Percentiles rank a stretch among this genome's conserved stretches.
Evolutionary conservation across 2,888 invertebrate genomes (phyloP).

Genomic region (Tipula unca): DNA sequence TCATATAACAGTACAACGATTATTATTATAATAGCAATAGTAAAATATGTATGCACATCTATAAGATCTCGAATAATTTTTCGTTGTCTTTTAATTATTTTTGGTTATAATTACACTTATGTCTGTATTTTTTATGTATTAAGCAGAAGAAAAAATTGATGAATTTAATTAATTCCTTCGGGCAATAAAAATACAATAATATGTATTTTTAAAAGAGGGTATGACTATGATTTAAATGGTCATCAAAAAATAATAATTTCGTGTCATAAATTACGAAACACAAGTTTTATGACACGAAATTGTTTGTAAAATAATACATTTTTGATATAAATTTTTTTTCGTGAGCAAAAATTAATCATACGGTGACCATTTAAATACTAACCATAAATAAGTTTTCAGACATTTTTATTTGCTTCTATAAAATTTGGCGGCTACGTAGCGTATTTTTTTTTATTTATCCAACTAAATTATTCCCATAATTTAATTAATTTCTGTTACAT

Average conservation of each 20-base stretch:
- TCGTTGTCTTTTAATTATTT: background rate
- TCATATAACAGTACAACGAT: background rate
- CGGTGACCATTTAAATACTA: no score
- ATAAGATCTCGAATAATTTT: background rate
- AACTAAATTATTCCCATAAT: background rate
- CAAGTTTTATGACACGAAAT: no score
- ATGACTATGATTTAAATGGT: no score
- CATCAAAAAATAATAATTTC: no score
- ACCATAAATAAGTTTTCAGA: no score
- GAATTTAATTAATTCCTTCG: background rate
- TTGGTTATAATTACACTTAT: background rate
- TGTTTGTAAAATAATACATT: no score
- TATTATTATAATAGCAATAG: background rate
- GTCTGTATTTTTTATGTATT: background rate
- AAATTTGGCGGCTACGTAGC: background rate
- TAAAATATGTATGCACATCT: background rate
- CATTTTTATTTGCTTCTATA: background rate
- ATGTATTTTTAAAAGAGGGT: no score
- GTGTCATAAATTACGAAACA: no score
- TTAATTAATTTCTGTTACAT: background rate
- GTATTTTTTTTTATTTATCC: background rate
- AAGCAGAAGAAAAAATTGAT: background rate
- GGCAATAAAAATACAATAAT: background rate
- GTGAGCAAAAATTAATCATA: no score
- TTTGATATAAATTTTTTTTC: no score